These are phyloP conservation scores for Lepas anatifera DNA, from an alignment of 2,888 invertebrate genomes.

Conservation along the genomic window DNA sequence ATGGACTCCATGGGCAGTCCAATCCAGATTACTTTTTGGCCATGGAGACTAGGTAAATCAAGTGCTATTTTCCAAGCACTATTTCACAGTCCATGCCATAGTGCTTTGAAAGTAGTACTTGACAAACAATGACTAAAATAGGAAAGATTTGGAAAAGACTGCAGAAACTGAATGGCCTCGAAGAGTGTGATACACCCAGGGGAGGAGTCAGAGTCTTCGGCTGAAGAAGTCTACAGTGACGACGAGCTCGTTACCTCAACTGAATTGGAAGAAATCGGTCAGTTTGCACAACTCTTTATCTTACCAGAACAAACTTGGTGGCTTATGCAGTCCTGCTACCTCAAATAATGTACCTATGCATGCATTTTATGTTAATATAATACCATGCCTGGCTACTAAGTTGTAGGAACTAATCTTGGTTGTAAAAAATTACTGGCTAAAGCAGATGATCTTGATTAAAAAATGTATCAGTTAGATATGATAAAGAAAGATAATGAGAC, in stretches of 20 bases:
- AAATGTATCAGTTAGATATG: no score
- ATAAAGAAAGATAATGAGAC: no score
- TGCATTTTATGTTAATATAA: not conserved
- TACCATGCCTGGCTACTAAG: not conserved
- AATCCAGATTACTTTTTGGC: no score
- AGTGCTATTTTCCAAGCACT: no score
- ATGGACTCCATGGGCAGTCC: no score
- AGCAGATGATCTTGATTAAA: not conserved
- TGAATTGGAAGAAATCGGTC: not conserved
- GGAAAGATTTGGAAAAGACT: no score
- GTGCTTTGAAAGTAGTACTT: no score
- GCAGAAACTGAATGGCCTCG: conserved; percentile 2
- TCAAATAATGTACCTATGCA: not conserved
- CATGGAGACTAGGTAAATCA: no score
- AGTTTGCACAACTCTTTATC: not conserved
- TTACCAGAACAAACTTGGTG: not conserved
- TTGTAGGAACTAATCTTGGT: not conserved
- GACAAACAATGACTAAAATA: no score
- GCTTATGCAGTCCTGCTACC: not conserved
- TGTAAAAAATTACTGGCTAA: not conserved
- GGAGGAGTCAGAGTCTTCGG: conserved; percentile 8
- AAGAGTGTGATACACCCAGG: not conserved
- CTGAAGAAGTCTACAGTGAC: not conserved
- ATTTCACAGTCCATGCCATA: no score
- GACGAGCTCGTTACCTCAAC: not conserved